Conservation (phyloP, 2,113 vertebrate genomes). For the Eretmochelys imbricata region DNA sequence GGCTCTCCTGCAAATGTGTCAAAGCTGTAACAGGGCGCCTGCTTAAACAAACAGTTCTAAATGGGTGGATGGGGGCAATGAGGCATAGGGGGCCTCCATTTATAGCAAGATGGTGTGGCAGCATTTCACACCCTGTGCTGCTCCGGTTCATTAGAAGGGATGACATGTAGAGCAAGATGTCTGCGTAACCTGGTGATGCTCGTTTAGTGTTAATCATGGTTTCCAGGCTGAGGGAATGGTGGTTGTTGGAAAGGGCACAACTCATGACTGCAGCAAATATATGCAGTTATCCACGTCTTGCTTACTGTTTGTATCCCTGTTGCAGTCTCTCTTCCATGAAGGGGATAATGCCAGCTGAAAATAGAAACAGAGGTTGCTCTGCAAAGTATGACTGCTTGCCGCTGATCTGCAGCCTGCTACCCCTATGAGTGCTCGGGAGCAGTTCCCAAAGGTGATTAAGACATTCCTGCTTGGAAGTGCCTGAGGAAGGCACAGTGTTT, state of each 20-base stretch:
- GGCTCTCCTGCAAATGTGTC: background rate
- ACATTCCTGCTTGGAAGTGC: background rate
- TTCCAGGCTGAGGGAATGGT: background rate
- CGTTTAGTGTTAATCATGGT: background rate
- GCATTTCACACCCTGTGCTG: background rate
- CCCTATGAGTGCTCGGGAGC: background rate
- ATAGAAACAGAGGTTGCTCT: background rate
- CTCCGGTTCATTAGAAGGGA: background rate
- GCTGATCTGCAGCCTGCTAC: background rate
- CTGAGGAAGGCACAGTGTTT: background rate
- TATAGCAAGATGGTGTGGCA: background rate
- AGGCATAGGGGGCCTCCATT: background rate
- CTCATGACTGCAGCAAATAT: background rate
- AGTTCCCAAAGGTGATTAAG: background rate
- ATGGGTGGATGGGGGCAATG: background rate
- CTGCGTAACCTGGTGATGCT: background rate
- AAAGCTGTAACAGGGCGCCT: background rate
- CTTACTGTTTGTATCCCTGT: background rate
- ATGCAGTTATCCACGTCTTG: rapidly evolving
- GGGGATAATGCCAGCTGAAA: background rate
- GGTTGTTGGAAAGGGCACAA: background rate
- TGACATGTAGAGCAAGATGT: background rate
- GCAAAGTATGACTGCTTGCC: background rate
- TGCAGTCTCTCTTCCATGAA: background rate
- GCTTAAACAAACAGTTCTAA: slow-evolving; percentile 3